Conservation (phyloP, 2,888 invertebrate genomes). For the Odontomyia ornata region DNA sequence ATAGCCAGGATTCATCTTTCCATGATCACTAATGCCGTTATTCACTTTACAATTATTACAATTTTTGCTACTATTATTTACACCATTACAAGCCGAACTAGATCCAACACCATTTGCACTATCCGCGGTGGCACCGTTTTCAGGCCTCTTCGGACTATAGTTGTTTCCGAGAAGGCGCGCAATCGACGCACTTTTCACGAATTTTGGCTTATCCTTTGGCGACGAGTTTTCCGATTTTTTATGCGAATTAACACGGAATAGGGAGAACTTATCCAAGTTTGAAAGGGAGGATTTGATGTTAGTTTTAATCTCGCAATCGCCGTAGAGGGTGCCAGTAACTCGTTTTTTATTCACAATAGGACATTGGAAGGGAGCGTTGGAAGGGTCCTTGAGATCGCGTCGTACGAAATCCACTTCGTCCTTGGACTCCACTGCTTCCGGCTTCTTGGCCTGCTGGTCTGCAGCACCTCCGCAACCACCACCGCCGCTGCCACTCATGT, state of each 20-base stretch:
- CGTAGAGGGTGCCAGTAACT: slow-evolving; percentile 47
- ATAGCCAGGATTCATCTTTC: slow-evolving; percentile 40
- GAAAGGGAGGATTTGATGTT: slow-evolving; percentile 50
- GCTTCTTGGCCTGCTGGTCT: background rate
- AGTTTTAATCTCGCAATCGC: slow-evolving; percentile 51
- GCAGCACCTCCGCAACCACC: background rate
- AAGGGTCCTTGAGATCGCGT: slow-evolving; percentile 2
- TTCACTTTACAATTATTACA: slow-evolving; percentile 54
- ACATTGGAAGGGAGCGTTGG: slow-evolving; percentile 7
- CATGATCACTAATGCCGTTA: slow-evolving; percentile 53
- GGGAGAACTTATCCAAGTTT: slow-evolving; percentile 50
- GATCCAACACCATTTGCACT: slow-evolving; percentile 24
- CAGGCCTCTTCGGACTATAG: slow-evolving; percentile 62
- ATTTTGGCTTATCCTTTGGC: slow-evolving; percentile 53
- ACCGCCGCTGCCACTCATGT: slow-evolving; percentile 7
- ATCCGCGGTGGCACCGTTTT: slow-evolving; percentile 51
- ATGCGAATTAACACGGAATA: slow-evolving; percentile 48
- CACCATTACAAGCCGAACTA: background rate
- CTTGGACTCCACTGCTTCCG: slow-evolving; percentile 50
- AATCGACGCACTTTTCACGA: slow-evolving; percentile 62
- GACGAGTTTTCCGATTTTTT: slow-evolving; percentile 47
- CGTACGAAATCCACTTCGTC: slow-evolving; percentile 62
- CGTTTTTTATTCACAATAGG: slow-evolving; percentile 42
- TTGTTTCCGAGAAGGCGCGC: slow-evolving; percentile 62
- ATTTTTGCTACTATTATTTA: slow-evolving; percentile 27